A percentile compares a stretch with the other conserved stretches of the same genome.
Conservation (phyloP, 2,113 vertebrate genomes). For the Entomyzon cyanotis region DNA sequence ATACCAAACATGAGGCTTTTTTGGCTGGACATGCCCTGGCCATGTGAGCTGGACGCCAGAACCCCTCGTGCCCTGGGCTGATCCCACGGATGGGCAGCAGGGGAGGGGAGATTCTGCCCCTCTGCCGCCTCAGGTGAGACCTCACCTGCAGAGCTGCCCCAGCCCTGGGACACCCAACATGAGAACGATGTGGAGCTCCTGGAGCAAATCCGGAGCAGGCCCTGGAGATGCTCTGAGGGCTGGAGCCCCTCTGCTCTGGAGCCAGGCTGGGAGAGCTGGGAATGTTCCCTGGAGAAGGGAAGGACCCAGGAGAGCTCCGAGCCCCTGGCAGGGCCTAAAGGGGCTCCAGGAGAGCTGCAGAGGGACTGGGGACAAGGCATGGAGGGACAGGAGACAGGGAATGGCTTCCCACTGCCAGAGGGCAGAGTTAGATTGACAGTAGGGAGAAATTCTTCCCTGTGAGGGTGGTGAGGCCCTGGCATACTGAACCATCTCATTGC, state of each 20-base stretch:
- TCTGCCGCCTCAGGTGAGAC: background rate
- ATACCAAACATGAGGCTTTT: background rate
- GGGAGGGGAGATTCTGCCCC: background rate
- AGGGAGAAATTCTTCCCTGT: background rate
- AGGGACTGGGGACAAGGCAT: background rate
- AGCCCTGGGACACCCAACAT: background rate
- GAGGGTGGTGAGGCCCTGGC: background rate
- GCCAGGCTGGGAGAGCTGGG: background rate
- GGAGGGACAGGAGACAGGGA: background rate
- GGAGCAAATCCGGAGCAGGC: background rate
- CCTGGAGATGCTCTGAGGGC: no score
- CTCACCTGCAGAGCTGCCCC: background rate
- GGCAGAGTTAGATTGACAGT: background rate
- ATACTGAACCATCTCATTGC: background rate
- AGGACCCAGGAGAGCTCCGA: background rate
- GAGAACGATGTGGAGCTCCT: background rate
- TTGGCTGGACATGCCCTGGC: background rate
- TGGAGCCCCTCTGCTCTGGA: no score
- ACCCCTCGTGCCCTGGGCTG: background rate
- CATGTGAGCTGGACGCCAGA: background rate
- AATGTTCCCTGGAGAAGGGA: rapidly evolving
- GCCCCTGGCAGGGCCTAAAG: rapidly evolving
- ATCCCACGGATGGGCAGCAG: background rate
- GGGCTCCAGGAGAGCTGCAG: background rate
- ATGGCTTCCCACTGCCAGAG: background rate